Percentiles rank a stretch among this genome's conserved stretches.
phyloP scores from a whole-genome alignment of 2,888 invertebrate species.

The Agonopterix subpropinquella region DNA sequence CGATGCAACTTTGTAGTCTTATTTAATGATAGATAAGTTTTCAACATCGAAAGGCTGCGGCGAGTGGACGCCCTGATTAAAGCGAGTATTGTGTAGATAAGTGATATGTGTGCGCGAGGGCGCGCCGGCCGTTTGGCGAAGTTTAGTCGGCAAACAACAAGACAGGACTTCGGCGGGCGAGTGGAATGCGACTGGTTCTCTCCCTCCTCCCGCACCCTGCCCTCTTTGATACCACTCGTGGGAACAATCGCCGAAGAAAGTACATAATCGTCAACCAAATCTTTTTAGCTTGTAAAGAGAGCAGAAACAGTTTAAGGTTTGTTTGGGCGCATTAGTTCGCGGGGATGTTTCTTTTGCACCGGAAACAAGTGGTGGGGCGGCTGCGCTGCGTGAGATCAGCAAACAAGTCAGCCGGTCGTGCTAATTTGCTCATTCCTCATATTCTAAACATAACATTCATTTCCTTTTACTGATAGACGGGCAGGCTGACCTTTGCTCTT shows the following conservation, averaged over 20 bases:
- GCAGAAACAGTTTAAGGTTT: not conserved
- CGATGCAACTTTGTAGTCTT: not conserved
- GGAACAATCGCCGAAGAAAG: slow-evolving; percentile 25
- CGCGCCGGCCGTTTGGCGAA: slow-evolving; percentile 12
- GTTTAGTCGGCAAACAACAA: slow-evolving; percentile 22
- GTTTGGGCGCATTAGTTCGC: slow-evolving; percentile 22
- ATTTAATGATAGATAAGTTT: not conserved
- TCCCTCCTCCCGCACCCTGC: slow-evolving; percentile 18
- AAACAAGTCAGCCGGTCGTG: slow-evolving; percentile 40
- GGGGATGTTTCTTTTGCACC: slow-evolving; percentile 33
- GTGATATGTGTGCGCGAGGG: too few species aligned
- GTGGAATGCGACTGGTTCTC: slow-evolving; percentile 42
- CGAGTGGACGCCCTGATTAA: too few species aligned
- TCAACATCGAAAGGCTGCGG: too few species aligned
- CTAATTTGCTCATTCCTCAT: slow-evolving; percentile 38
- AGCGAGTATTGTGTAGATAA: too few species aligned
- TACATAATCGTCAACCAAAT: slow-evolving; percentile 17
- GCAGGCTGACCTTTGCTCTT: slow-evolving; percentile 6
- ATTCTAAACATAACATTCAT: slow-evolving; percentile 38
- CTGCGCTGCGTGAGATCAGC: slow-evolving; percentile 53
- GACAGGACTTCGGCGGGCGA: slow-evolving; percentile 19
- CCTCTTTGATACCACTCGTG: slow-evolving; percentile 23
- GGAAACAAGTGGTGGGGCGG: slow-evolving; percentile 36
- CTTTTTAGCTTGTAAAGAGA: slow-evolving; percentile 3
- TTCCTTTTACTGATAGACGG: slow-evolving; percentile 15